phyloP scores from a whole-genome alignment of 92 coral and sea anemone species.

The Virgularia gustaviana region DNA sequence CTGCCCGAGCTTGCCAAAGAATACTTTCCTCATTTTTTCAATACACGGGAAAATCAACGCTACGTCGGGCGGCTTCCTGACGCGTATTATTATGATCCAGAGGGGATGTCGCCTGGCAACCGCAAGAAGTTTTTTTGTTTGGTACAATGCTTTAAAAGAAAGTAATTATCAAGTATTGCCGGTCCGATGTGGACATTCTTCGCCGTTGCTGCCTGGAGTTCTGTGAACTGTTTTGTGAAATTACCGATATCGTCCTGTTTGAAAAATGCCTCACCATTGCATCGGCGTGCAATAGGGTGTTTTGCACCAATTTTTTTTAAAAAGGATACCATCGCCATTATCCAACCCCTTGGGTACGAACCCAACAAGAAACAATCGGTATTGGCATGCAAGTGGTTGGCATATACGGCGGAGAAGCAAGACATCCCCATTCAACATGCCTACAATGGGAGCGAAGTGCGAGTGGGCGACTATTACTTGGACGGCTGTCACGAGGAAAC shows the following conservation, averaged over 20 bases:
- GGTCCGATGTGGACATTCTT: too few relatives aligned
- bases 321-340: conserved; percentile 28
- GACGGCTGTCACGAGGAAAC: too few relatives aligned
- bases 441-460: too few relatives aligned
- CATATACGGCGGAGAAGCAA: neutral
- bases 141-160: too few relatives aligned
- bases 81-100: conserved; percentile 42
- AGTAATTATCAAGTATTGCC: too few relatives aligned
- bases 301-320: conserved; percentile 20
- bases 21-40: conserved; percentile 51
- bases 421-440: conserved; percentile 4
- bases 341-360: conserved; percentile 35
- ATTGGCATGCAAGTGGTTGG: conserved; percentile 26
- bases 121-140: conserved; percentile 11
- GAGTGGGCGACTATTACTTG: too few relatives aligned
- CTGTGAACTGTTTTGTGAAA: too few relatives aligned
- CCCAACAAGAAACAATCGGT: conserved; percentile 17
- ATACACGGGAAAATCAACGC: conserved; percentile 27
- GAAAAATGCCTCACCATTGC: too few relatives aligned
- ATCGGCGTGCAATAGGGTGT: conserved; percentile 37
- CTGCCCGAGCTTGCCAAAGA: conserved; percentile 51
- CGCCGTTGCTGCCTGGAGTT: too few relatives aligned
- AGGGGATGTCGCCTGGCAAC: conserved; percentile 39
- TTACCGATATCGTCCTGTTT: too few relatives aligned
- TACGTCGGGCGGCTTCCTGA: conserved; percentile 54